Percentiles rank a stretch among this genome's conserved stretches.
These are phyloP conservation scores for Leguminivora glycinivorella DNA, from an alignment of 1,140 invertebrate genomes.

Conservation along the genomic window DNA sequence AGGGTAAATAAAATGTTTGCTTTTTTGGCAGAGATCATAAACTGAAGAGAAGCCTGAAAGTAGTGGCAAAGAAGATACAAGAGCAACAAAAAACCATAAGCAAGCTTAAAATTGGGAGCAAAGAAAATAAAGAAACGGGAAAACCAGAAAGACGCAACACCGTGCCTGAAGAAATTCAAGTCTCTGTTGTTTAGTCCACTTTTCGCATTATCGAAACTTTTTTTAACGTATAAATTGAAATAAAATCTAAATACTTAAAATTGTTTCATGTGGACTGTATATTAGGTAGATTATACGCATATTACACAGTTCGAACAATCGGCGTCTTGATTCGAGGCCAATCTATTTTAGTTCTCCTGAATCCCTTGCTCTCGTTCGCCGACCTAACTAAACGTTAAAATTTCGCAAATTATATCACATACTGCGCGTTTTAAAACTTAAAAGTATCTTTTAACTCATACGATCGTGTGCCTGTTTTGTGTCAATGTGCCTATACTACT, in stretches of 20 bases:
- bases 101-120: not conserved
- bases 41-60: not conserved
- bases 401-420: slow-evolving; percentile 3
- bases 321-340: slow-evolving; percentile 14
- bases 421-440: not conserved
- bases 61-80: not conserved
- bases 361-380: slow-evolving; percentile 16
- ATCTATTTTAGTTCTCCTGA: slow-evolving; percentile 9
- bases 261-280: not conserved
- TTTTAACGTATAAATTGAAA: not conserved
- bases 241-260: not conserved
- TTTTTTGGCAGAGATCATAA: slow-evolving; percentile 4
- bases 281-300: not conserved
- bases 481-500: not conserved
- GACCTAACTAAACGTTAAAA: slow-evolving; percentile 5
- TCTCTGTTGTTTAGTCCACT: not conserved
- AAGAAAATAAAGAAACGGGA: not conserved
- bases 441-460: not conserved
- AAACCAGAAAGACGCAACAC: not conserved
- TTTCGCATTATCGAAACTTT: not conserved
- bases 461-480: not conserved
- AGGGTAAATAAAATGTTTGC: not conserved
- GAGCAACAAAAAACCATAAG: not conserved
- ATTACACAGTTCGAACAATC: not conserved
- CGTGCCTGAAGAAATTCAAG: not conserved